Evolutionary conservation across 2,888 invertebrate species (phyloP).

Genomic region (Eristalinus aeneus): DNA sequence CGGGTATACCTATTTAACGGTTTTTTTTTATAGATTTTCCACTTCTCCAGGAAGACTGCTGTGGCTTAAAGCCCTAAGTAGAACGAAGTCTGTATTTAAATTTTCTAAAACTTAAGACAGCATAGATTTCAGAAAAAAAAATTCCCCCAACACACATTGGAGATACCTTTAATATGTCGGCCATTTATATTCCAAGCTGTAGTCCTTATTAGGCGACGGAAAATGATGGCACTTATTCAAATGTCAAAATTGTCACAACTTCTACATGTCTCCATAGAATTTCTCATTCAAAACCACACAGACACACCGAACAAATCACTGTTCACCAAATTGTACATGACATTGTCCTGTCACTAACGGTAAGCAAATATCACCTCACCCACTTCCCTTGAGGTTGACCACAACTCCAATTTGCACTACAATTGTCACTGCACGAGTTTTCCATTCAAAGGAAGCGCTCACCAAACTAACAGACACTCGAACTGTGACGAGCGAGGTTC

Average conservation of each 20-base stretch:
- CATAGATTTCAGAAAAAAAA: too few species aligned
- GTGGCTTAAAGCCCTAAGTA: too few species aligned
- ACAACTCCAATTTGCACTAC: neutral
- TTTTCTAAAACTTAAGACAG: too few species aligned
- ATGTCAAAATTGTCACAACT: neutral
- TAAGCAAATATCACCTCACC: neutral
- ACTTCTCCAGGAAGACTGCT: too few species aligned
- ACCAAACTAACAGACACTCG: too few species aligned
- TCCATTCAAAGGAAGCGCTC: neutral
- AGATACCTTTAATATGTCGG: too few species aligned
- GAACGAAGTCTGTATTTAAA: too few species aligned
- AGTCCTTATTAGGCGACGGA: neutral
- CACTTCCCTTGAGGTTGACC: neutral
- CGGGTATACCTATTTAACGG: too few species aligned
- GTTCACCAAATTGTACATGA: neutral
- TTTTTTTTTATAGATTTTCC: too few species aligned
- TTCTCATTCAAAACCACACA: neutral
- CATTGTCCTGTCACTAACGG: neutral
- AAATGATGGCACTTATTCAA: neutral
- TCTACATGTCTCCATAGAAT: neutral
- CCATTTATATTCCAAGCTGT: too few species aligned
- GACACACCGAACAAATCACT: neutral
- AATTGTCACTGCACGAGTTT: neutral
- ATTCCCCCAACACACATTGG: too few species aligned
- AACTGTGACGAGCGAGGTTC: neutral